These are phyloP conservation scores for Colossoma macropomum DNA, from an alignment of 2,113 vertebrate species.

Conservation along the genomic window DNA sequence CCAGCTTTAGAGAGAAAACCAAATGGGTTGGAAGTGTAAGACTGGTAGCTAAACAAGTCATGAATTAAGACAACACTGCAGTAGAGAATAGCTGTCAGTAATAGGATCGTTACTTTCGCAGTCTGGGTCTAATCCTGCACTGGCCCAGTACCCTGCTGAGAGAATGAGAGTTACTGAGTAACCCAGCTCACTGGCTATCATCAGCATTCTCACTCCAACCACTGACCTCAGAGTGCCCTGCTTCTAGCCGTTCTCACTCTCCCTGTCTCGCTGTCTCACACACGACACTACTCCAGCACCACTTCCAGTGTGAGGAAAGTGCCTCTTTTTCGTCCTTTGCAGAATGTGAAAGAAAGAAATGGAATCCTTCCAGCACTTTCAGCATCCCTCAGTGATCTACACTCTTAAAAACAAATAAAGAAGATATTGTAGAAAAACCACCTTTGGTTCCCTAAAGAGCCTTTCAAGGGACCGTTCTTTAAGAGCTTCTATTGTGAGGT, in stretches of 20 bases:
- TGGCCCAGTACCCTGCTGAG: constrained; percentile 42
- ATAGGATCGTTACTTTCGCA: constrained; percentile 26
- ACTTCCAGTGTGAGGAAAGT: not conserved
- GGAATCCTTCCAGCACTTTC: not conserved
- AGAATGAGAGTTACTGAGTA: constrained; percentile 58
- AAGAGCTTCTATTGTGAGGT: too few species aligned
- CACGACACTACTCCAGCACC: not conserved
- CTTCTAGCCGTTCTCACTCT: constrained; percentile 39
- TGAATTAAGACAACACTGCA: constrained; percentile 1
- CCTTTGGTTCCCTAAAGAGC: too few species aligned
- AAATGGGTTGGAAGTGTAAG: too few species aligned
- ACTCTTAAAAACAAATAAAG: too few species aligned
- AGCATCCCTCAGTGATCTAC: not conserved
- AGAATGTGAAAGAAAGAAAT: not conserved
- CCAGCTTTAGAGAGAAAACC: not conserved
- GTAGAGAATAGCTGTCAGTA: not conserved
- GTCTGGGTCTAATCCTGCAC: constrained; percentile 41
- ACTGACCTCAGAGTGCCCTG: constrained; percentile 51
- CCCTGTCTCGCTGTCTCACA: not conserved
- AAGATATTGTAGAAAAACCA: too few species aligned
- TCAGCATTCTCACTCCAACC: constrained; percentile 38
- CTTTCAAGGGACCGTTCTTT: too few species aligned
- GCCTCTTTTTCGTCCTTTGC: not conserved
- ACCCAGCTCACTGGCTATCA: constrained; percentile 42
- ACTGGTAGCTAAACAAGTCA: not conserved